Evolutionary conservation across 1,140 invertebrate species (phyloP).

Genomic region (Macrobrachium rosenbergii): DNA sequence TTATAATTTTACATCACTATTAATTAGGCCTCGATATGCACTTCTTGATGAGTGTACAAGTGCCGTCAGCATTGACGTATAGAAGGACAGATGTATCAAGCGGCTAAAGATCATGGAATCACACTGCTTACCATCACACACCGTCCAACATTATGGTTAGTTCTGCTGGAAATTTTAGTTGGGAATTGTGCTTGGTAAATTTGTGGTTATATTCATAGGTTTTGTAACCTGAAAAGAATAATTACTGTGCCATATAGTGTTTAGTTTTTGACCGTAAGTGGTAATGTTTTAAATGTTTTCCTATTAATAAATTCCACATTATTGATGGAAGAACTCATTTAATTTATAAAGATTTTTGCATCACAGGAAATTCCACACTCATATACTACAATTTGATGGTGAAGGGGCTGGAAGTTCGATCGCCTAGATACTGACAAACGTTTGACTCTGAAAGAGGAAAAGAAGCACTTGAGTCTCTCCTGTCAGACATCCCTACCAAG

Average conservation of each 20-base stretch:
- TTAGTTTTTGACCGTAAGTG: not conserved
- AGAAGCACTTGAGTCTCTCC: constrained; percentile 71
- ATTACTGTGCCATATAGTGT: too few species aligned
- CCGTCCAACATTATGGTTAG: constrained; percentile 84
- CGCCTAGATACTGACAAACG: constrained; percentile 74
- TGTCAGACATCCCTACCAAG: constrained; percentile 56
- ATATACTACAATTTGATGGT: constrained; percentile 94
- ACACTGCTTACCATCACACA: constrained; percentile 96
- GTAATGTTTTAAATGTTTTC: not conserved
- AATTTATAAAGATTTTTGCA: not conserved
- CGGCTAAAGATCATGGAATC: constrained; percentile 89
- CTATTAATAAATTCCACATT: not conserved
- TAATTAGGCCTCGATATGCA: constrained; percentile 89
- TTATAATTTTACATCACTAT: too few species aligned
- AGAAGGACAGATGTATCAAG: constrained; percentile 94
- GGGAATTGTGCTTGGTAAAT: not conserved
- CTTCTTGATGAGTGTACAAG: constrained; percentile 97
- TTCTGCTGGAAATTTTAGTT: constrained; percentile 20
- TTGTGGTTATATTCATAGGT: too few species aligned
- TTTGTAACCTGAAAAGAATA: too few species aligned
- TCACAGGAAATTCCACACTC: constrained; percentile 92
- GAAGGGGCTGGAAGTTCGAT: constrained; percentile 89
- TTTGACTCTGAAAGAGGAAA: constrained; percentile 74
- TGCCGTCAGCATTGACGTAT: constrained; percentile 96
- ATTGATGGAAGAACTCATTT: not conserved